A percentile compares a stretch with the other conserved stretches of the same genome.
These are phyloP conservation scores for Eptesicus fuscus DNA, from an alignment of 2,113 vertebrate genomes.

Conservation along the genomic window DNA sequence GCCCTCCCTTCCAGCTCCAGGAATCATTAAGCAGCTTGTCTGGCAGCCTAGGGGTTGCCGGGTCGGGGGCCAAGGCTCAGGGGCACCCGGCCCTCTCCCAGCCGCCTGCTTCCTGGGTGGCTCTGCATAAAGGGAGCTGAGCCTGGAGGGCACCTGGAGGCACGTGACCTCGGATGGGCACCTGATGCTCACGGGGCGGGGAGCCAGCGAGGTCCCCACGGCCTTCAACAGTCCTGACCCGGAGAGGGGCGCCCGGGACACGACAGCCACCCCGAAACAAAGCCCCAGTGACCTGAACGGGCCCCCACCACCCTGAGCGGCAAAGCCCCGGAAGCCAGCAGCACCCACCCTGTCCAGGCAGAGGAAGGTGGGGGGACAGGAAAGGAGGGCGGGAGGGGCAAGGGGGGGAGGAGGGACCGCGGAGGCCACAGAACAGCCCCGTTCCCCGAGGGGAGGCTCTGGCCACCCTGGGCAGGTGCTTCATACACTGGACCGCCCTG, in stretches of 20 bases:
- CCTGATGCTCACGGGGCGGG: background rate
- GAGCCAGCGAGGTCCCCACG: background rate
- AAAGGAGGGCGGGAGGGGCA: background rate
- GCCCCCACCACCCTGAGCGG: background rate
- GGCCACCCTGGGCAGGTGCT: background rate
- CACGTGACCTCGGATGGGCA: background rate
- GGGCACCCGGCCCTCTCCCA: background rate
- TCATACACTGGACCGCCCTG: background rate
- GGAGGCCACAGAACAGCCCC: background rate
- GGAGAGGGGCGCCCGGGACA: background rate
- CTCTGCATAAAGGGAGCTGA: accelerated
- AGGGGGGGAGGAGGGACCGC: accelerated
- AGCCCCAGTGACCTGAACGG: background rate
- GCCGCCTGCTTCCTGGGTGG: background rate
- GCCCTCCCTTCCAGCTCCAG: background rate
- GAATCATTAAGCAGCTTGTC: background rate
- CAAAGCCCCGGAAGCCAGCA: background rate
- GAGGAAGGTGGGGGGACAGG: background rate
- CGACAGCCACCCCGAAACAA: background rate
- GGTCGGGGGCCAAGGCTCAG: background rate
- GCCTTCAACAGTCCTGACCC: background rate
- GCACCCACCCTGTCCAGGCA: background rate
- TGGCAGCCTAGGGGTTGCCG: background rate
- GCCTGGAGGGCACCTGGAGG: background rate
- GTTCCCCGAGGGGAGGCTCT: background rate